Conservation (phyloP, 1,140 invertebrate species). For the Tigriopus japonicus region DNA sequence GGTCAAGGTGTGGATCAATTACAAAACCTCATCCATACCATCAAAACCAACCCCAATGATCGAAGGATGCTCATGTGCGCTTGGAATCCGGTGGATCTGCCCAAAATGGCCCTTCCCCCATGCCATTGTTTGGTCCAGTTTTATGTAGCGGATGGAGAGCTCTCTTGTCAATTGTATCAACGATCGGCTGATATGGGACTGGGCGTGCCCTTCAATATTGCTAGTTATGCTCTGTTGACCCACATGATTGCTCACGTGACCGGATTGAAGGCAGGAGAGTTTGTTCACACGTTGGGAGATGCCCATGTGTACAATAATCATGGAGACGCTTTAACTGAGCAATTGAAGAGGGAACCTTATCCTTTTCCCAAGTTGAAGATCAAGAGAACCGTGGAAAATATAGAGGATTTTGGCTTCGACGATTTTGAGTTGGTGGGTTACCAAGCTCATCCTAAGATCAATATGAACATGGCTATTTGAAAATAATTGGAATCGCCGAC, state of each 20-base stretch:
- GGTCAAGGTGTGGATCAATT: slow-evolving; percentile 80
- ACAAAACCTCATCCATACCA: slow-evolving; percentile 26
- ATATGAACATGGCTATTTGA: slow-evolving; percentile 93
- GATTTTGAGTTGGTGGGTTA: slow-evolving; percentile 79
- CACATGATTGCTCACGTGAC: slow-evolving; percentile 93
- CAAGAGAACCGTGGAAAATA: slow-evolving; percentile 42
- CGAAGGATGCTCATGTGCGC: slow-evolving; percentile 80
- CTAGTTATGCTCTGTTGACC: slow-evolving; percentile 83
- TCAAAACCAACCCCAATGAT: slow-evolving; percentile 44
- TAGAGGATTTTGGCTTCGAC: slow-evolving; percentile 73
- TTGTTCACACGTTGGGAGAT: slow-evolving; percentile 90
- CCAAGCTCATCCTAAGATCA: slow-evolving; percentile 71
- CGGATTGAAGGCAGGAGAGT: slow-evolving; percentile 75
- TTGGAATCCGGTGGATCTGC: slow-evolving; percentile 82
- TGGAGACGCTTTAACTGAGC: slow-evolving; percentile 58
- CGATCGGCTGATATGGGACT: slow-evolving; percentile 93
- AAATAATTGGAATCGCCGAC: neutral
- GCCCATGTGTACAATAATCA: slow-evolving; percentile 92
- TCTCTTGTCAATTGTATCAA: slow-evolving; percentile 84
- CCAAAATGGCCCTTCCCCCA: slow-evolving; percentile 86
- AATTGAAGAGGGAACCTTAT: slow-evolving; percentile 55
- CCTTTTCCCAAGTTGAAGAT: slow-evolving; percentile 67
- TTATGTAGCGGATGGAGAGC: slow-evolving; percentile 55
- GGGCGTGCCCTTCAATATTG: slow-evolving; percentile 97
- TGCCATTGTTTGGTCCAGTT: slow-evolving; percentile 93